phyloP scores from a whole-genome alignment of 2,113 vertebrate species.

The Eulemur macaco region DNA sequence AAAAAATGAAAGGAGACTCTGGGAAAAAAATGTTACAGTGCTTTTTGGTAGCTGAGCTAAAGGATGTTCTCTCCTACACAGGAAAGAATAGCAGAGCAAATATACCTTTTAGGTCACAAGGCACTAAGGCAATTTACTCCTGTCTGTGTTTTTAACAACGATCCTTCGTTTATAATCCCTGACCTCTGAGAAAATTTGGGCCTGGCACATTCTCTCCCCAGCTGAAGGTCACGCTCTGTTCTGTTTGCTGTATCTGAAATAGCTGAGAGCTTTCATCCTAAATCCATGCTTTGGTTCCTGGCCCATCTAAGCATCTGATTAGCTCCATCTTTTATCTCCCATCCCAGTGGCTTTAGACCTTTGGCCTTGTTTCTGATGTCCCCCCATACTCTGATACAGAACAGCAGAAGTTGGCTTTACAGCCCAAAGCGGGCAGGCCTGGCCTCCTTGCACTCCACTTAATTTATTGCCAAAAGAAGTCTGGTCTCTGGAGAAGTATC shows the following conservation, averaged over 20 bases:
- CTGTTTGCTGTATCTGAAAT: constrained; percentile 68
- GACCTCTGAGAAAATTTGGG: constrained; percentile 52
- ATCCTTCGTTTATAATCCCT: constrained; percentile 54
- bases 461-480: background rate
- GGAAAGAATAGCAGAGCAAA: constrained; percentile 48
- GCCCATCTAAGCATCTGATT: constrained; percentile 71
- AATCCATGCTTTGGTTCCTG: constrained; percentile 57
- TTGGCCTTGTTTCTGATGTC: constrained; percentile 53
- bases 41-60: constrained; percentile 17
- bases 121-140: constrained; percentile 71
- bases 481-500: background rate
- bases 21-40: background rate
- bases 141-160: constrained; percentile 60
- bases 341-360: constrained; percentile 67
- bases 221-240: constrained; percentile 52
- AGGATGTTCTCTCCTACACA: constrained; percentile 28
- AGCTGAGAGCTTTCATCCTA: constrained; percentile 67
- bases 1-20: background rate
- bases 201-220: background rate
- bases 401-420: constrained; percentile 32
- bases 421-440: background rate
- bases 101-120: constrained; percentile 48
- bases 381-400: background rate
- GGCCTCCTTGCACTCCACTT: background rate
- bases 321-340: constrained; percentile 69